phyloP scores from a whole-genome alignment of 2,797 vertebrate genomes.

The Balearica regulorum region DNA sequence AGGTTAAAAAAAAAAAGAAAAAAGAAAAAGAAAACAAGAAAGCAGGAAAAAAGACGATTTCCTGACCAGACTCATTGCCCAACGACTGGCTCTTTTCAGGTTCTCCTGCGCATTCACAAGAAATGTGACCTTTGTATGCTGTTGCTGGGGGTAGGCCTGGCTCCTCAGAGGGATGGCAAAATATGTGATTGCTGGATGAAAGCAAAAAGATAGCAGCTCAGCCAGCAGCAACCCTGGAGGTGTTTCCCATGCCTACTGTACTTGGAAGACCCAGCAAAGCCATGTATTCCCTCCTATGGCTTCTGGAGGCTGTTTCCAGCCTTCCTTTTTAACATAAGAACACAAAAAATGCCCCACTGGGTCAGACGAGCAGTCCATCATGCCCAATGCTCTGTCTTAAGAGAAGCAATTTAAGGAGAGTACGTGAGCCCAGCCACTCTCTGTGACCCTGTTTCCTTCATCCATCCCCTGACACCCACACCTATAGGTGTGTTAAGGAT shows the following conservation, averaged over 20 bases:
- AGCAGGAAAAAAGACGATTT: background rate
- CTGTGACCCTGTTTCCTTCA: background rate
- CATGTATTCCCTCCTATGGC: background rate
- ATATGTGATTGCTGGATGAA: background rate
- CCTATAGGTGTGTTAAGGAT: background rate
- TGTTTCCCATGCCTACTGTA: background rate
- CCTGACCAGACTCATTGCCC: background rate
- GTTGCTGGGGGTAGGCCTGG: background rate
- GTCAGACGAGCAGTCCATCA: accelerated
- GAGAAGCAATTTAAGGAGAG: background rate
- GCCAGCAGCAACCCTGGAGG: constrained; percentile 2
- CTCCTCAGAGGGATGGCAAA: background rate
- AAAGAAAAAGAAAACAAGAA: background rate
- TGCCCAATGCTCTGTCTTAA: background rate
- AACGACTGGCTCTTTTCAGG: background rate
- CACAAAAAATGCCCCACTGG: background rate
- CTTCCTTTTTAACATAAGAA: background rate
- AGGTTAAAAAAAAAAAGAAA: background rate
- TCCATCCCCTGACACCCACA: background rate
- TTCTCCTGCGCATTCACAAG: background rate
- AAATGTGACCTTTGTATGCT: background rate
- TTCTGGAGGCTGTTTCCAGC: background rate
- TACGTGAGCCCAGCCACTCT: background rate
- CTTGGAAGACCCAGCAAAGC: background rate
- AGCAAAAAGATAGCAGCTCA: background rate